Evolutionary conservation across 2,888 invertebrate species (phyloP), one percentile per base, ranked within the genome.

Genomic region (Colostygia pectinataria): DNA sequence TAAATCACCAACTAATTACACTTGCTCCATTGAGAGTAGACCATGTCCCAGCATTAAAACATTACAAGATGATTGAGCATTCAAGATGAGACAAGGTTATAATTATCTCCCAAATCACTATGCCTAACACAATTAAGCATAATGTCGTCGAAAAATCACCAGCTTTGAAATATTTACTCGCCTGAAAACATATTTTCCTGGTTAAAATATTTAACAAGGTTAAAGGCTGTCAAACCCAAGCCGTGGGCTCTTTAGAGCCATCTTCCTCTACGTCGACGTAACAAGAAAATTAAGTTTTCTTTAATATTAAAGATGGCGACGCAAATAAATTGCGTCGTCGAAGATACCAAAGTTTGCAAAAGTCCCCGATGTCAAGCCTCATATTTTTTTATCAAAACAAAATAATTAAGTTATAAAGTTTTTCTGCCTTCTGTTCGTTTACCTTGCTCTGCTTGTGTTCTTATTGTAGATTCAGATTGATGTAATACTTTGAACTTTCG

Each of bases 251-350:
- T 29, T 24, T 33, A 24, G 8, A 28, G 34, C 29, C n/a, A 23
- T 70, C 68, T 63, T 55, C 65, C 50, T 61, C 58, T 43, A 62
- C 65, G 66, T 59, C 71, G 68, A 65, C 61, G 59, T 65, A 74
- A 66, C 58, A 52, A 61, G 67, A 67, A 76, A 77, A 77, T 74
- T 68, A 68, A 72, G 69, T 68, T 70, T 74, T 68, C 71, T 73
- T 68, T 67, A 68, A 68, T 75, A 77, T 68, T 71, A 68, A 71
- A 71, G 61, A 61, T 49, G 57, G 61, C 46, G 49, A 33, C 36
- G 41, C 43, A 48, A 50, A 55, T 54, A 47, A 41, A 48, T 48
- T 48, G 47, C 37, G 41, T 41, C 40, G 47, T 29, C 47, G 36
- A 48, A 48, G 41, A 48, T 32, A 25, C 41, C 20, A 41, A 31